Evolutionary conservation across 2,888 invertebrate genomes (phyloP).

Genomic region (Tachina lurida): DNA sequence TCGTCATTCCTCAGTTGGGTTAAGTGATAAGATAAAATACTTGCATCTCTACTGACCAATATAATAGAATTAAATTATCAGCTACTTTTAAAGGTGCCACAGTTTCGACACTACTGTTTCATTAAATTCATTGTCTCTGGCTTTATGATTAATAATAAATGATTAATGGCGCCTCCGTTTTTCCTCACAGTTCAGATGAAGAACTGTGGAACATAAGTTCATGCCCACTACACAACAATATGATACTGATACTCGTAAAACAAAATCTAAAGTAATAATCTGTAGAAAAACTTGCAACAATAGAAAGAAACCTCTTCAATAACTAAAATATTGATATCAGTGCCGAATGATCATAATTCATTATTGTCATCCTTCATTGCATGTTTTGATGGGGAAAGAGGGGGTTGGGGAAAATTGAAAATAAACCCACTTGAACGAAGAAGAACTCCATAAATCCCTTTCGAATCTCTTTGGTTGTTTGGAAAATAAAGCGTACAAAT

Average conservation of each 20-base stretch:
- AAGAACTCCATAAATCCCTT: constrained; percentile 3
- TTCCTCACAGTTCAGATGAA: constrained; percentile 5
- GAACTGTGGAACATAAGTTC: background rate
- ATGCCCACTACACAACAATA: constrained; percentile 1
- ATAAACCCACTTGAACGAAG: constrained; percentile 1
- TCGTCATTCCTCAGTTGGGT: no score
- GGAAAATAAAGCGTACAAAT: constrained; percentile 11
- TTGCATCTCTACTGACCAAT: no score
- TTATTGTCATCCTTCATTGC: constrained; percentile 24
- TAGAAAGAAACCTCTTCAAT: constrained; percentile 43
- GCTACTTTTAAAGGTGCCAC: background rate
- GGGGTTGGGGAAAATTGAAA: background rate
- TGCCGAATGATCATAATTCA: constrained; percentile 48
- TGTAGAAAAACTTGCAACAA: constrained; percentile 25
- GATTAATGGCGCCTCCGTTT: constrained; percentile 65
- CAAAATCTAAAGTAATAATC: constrained; percentile 33
- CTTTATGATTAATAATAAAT: constrained; percentile 60
- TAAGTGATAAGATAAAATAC: no score
- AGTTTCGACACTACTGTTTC: background rate
- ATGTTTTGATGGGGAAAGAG: background rate
- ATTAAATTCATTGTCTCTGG: constrained; percentile 37
- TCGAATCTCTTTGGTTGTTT: constrained; percentile 1
- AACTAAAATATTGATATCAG: constrained; percentile 35
- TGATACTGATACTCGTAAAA: background rate
- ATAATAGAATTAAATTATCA: background rate